phyloP scores from a whole-genome alignment of 2,113 vertebrate genomes.

The Myotis lucifugus region DNA sequence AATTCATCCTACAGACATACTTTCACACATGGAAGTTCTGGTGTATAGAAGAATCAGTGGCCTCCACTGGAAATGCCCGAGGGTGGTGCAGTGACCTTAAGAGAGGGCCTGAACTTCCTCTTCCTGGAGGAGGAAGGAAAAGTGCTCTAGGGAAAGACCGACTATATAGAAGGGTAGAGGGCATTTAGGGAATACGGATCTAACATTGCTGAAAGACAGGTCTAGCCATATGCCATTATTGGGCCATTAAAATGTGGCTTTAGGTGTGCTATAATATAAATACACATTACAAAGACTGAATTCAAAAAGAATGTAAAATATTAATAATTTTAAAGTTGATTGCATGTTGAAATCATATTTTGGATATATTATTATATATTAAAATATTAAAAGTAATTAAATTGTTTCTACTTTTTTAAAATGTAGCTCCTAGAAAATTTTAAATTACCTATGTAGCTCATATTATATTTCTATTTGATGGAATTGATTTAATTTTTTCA shows the following conservation, averaged over 20 bases:
- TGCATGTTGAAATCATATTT: slow-evolving; percentile 3
- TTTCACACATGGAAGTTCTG: neutral
- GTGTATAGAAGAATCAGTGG: neutral
- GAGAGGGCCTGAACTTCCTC: neutral
- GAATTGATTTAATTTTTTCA: neutral
- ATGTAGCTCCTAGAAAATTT: neutral
- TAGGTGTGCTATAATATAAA: neutral
- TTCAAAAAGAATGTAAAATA: neutral
- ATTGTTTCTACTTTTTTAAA: neutral
- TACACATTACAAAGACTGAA: neutral
- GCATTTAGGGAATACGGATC: neutral
- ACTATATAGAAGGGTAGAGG: neutral
- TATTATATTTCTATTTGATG: neutral
- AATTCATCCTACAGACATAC: neutral
- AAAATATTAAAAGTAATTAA: slow-evolving; percentile 19
- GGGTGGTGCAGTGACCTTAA: neutral
- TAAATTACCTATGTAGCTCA: neutral
- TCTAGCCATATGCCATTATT: neutral
- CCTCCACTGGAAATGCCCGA: neutral
- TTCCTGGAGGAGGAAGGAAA: neutral
- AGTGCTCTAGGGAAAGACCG: neutral
- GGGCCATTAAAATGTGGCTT: neutral
- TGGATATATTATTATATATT: neutral
- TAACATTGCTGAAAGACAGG: neutral
- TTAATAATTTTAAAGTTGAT: neutral